These are phyloP conservation scores for Trididemnum miniatum DNA, from an alignment of 23 tunicate genomes.

Conservation along the genomic window DNA sequence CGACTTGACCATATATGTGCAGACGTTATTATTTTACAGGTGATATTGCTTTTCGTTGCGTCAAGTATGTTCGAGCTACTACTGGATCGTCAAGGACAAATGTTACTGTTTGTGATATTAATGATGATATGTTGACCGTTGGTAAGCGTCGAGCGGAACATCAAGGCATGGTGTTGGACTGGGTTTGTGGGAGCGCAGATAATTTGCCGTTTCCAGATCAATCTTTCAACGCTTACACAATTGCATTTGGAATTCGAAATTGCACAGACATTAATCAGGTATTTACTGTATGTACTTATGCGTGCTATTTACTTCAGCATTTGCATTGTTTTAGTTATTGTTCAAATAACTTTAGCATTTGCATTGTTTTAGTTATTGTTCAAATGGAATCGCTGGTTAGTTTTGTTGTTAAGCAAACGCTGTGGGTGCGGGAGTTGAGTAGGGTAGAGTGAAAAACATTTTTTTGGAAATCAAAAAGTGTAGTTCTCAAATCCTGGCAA, in stretches of 20 bases:
- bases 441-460: too few species aligned
- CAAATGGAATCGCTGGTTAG: too few species aligned
- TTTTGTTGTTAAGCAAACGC: too few species aligned
- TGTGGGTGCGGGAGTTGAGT: too few species aligned
- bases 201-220: slow-evolving; percentile 83
- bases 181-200: slow-evolving; percentile 91
- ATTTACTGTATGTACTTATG: too few species aligned
- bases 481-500: too few species aligned
- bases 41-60: slow-evolving; percentile 80
- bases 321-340: too few species aligned
- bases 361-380: too few species aligned
- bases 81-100: slow-evolving; percentile 6
- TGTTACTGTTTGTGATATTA: slow-evolving; percentile 96
- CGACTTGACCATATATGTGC: too few species aligned
- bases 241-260: slow-evolving; percentile 94
- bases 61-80: slow-evolving; percentile 29
- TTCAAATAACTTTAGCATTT: too few species aligned
- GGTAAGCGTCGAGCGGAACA: slow-evolving; percentile 72
- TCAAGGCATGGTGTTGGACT: slow-evolving; percentile 26
- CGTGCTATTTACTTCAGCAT: too few species aligned
- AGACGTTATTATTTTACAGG: slow-evolving; percentile 45
- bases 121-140: slow-evolving; percentile 80
- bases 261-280: slow-evolving; percentile 94
- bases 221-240: slow-evolving; percentile 84
- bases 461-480: too few species aligned